Conservation (phyloP, 1,140 invertebrate genomes). For the Leptonema lineaticorne region DNA sequence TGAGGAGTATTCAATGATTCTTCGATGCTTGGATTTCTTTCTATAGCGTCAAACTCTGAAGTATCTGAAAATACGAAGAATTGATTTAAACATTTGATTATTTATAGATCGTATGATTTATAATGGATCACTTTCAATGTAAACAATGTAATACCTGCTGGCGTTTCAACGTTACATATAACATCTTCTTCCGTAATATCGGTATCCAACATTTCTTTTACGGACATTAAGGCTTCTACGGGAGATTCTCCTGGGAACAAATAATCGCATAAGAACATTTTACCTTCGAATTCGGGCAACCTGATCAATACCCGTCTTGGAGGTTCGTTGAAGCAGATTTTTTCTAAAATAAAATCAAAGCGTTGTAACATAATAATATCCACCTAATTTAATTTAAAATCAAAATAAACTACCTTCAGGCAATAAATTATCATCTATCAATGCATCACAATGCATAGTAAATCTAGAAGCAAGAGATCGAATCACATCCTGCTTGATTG, state of each 20-base stretch:
- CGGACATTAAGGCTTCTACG: constrained; percentile 69
- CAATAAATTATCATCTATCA: constrained; percentile 73
- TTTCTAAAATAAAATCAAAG: constrained; percentile 55
- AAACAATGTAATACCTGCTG: constrained; percentile 51
- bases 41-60: constrained; percentile 64
- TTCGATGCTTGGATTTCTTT: constrained; percentile 56
- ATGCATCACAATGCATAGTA: constrained; percentile 82
- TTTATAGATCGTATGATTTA: background rate
- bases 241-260: constrained; percentile 80
- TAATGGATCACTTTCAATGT: background rate
- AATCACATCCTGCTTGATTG: constrained; percentile 76
- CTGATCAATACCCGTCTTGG: constrained; percentile 74
- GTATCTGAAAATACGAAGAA: constrained; percentile 56
- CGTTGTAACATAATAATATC: background rate
- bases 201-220: constrained; percentile 73
- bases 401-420: constrained; percentile 57
- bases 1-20: constrained; percentile 54
- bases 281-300: constrained; percentile 54
- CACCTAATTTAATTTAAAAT: background rate
- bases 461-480: constrained; percentile 74
- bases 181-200: constrained; percentile 66
- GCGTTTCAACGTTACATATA: constrained; percentile 67
- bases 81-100: background rate
- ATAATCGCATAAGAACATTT: constrained; percentile 77
- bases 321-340: constrained; percentile 72